Evolutionary conservation across 2,113 vertebrate genomes (phyloP).

Genomic region (Macquaria australasica): DNA sequence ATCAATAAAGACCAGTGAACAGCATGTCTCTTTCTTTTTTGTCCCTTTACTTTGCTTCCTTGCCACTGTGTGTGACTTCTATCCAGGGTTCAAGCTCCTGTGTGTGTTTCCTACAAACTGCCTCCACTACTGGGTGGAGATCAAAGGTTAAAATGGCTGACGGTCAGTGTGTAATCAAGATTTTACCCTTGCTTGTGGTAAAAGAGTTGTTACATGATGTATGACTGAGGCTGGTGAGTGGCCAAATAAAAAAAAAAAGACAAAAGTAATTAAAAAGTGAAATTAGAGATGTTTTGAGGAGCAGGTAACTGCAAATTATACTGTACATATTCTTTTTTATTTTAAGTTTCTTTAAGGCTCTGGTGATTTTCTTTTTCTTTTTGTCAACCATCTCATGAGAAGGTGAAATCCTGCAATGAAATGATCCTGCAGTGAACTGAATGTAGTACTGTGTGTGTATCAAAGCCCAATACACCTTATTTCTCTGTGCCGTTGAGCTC

Average conservation of each 20-base stretch:
- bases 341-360: not conserved
- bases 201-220: conserved; percentile 35
- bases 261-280: not conserved
- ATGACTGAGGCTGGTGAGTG: not conserved
- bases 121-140: conserved; percentile 21
- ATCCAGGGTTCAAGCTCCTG: conserved; percentile 49
- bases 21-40: conserved; percentile 80
- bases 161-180: conserved; percentile 58
- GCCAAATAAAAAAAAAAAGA: not conserved
- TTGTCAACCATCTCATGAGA: not conserved
- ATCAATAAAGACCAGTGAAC: conserved; percentile 96
- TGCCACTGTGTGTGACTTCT: conserved; percentile 52
- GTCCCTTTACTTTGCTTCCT: conserved; percentile 55
- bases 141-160: conserved; percentile 63
- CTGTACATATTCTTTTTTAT: not conserved
- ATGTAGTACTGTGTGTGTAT: not conserved
- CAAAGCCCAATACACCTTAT: not conserved
- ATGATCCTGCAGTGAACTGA: not conserved
- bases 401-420: not conserved
- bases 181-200: conserved; percentile 47
- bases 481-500: not conserved
- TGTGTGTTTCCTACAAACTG: conserved; percentile 12
- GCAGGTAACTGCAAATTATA: too few relatives aligned
- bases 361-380: not conserved
- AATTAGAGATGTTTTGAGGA: not conserved